These are phyloP conservation scores for Balaeniceps rex DNA, from an alignment of 2,113 vertebrate genomes.

Conservation along the genomic window DNA sequence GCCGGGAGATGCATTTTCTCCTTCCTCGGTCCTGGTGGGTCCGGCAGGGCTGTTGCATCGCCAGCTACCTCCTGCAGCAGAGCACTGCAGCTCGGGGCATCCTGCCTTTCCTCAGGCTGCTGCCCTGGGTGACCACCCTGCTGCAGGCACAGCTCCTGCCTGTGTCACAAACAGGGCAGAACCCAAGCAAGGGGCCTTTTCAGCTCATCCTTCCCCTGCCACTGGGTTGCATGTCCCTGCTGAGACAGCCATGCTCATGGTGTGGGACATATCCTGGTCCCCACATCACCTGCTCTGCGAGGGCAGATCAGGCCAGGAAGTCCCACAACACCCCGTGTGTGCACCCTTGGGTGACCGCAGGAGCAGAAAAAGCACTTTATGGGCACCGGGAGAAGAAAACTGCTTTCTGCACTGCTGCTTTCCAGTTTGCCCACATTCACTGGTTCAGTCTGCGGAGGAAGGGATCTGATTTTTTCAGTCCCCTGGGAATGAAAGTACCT, in stretches of 20 bases:
- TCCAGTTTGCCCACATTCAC: neutral
- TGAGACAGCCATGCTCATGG: neutral
- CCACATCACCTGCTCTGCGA: neutral
- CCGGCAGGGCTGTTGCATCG: neutral
- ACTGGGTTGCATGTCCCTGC: rapidly evolving
- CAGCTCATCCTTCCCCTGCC: neutral
- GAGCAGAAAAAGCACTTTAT: neutral
- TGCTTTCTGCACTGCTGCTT: neutral
- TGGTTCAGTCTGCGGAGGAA: neutral
- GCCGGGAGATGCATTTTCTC: neutral
- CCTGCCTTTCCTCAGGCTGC: neutral
- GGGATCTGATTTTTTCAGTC: neutral
- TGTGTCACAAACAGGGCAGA: neutral
- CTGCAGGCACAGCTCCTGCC: neutral
- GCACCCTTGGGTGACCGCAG: neutral
- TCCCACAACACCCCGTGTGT: neutral
- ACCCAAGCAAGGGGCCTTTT: neutral
- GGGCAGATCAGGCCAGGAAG: neutral
- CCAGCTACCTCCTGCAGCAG: neutral
- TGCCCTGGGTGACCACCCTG: neutral
- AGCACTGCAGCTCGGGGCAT: neutral
- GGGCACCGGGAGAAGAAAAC: neutral
- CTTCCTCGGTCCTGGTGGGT: neutral
- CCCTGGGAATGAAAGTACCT: neutral
- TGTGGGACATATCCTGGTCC: neutral